Evolutionary conservation across 2,888 invertebrate species (phyloP).

Genomic region (Nezara viridula): DNA sequence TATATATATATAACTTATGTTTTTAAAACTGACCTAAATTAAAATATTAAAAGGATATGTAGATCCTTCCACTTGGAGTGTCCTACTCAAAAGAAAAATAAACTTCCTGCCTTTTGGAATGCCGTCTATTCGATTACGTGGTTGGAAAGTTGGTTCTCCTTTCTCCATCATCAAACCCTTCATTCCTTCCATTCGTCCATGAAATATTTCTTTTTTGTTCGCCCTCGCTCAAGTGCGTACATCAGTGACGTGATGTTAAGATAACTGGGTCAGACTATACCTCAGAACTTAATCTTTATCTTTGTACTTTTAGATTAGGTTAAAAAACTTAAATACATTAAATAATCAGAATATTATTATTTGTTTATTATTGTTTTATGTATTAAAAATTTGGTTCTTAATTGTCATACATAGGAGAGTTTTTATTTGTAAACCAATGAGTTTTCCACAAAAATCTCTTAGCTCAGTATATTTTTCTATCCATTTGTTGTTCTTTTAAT

Average conservation of each 20-base stretch:
- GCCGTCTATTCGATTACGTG: constrained; percentile 46
- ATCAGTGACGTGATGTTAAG: too few relatives aligned
- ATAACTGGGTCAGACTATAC: not conserved
- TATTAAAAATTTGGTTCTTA: not conserved
- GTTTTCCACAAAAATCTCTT: too few relatives aligned
- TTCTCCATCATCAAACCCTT: constrained; percentile 36
- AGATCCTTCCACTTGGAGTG: not conserved
- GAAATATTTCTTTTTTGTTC: not conserved
- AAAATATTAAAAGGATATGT: too few relatives aligned
- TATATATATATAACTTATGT: too few relatives aligned
- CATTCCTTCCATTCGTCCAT: constrained; percentile 16
- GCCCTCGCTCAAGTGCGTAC: not conserved
- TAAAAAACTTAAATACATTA: not conserved
- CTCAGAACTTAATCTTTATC: not conserved
- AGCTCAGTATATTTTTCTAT: too few relatives aligned
- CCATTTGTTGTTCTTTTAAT: too few relatives aligned
- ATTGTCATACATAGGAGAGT: too few relatives aligned
- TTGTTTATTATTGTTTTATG: not conserved
- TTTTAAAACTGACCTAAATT: too few relatives aligned
- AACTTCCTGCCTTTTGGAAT: constrained; percentile 46
- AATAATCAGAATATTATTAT: not conserved
- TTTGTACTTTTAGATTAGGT: not conserved
- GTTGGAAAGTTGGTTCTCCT: constrained; percentile 38
- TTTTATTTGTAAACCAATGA: too few relatives aligned
- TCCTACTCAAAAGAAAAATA: constrained; percentile 5